Conservation (phyloP, 2,113 vertebrate genomes). For the Rhizomys pruinosus region DNA sequence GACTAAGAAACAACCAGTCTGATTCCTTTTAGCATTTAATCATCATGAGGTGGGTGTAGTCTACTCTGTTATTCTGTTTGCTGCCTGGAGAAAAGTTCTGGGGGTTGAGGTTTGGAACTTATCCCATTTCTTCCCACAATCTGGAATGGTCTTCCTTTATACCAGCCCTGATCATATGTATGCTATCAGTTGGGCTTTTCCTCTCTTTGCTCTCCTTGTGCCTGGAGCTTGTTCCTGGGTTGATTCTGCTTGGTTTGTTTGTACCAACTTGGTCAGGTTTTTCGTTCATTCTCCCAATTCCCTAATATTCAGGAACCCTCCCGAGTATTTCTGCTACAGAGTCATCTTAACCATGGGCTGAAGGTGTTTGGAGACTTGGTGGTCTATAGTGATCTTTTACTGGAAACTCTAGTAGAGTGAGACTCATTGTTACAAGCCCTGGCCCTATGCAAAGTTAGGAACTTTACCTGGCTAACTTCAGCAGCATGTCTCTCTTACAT, state of each 20-base stretch:
- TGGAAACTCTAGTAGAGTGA: background rate
- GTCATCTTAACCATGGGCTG: background rate
- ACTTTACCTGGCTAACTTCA: too few species aligned
- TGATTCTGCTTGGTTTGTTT: constrained; percentile 2
- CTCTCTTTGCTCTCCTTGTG: background rate
- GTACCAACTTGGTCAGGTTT: background rate
- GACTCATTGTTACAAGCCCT: background rate
- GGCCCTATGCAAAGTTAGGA: background rate
- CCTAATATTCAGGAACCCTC: background rate
- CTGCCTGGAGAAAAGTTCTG: too few species aligned
- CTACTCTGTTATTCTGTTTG: too few species aligned
- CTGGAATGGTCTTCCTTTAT: background rate
- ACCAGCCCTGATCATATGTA: background rate
- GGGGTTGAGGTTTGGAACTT: background rate
- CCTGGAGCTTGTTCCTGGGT: background rate
- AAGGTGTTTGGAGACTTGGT: background rate
- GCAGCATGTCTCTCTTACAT: background rate
- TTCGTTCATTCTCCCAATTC: background rate
- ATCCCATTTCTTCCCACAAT: background rate
- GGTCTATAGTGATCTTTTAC: background rate
- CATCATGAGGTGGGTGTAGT: too few species aligned
- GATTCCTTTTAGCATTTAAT: too few species aligned
- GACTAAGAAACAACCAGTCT: too few species aligned
- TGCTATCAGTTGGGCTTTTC: background rate
- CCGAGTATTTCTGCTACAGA: background rate